Evolutionary conservation across 1,140 invertebrate genomes (phyloP), one percentile per base, ranked within the genome.

Genomic region (Ostrea denselamellosa): DNA sequence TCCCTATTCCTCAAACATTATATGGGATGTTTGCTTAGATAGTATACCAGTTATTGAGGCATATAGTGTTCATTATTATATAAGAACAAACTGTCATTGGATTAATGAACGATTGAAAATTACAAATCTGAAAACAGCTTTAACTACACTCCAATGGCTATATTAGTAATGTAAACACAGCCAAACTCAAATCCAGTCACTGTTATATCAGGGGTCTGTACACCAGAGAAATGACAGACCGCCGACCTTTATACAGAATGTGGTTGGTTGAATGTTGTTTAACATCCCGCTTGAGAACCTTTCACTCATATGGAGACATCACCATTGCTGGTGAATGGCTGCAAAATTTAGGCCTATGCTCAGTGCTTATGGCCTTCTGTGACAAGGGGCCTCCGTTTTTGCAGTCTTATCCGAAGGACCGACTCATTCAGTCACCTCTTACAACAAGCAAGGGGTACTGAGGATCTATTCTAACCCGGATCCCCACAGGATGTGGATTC

Each of bases 91-190:
- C 10, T 85, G 83, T 54, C 4, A 17, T n/a, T 85, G 83, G 83
- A 62, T 12, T 22, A 85, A 85, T 56, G 54, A 53, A 19, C 17
- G 81, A 34, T 34, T 83, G 9, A 83, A 83, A 51, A 22, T 44
- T 85, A 85, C 52, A 85, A 85, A 44, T 44, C 8, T 56, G 83
- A 58, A 52, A 85, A 85, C 22, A 58, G 83, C 22, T 85, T n/a
- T 17, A 14, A 53, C 12, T 12, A 28, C 83, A 85, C 25, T 56
- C 83, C 8, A 58, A 85, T 85, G 51, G 83, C 4, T 53, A 85
- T 25, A 85, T 85, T 8, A 85, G 83, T 17, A 19, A 85, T 12
- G 83, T 85, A 14, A 4, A 9, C 12, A 85, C 56, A n/a, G 12
- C 53, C 4, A 34, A n/a, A n/a, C n/a, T n/a, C n/a, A n/a, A 85